Conservation (phyloP, 2,113 vertebrate species). For the Ameiurus melas region DNA sequence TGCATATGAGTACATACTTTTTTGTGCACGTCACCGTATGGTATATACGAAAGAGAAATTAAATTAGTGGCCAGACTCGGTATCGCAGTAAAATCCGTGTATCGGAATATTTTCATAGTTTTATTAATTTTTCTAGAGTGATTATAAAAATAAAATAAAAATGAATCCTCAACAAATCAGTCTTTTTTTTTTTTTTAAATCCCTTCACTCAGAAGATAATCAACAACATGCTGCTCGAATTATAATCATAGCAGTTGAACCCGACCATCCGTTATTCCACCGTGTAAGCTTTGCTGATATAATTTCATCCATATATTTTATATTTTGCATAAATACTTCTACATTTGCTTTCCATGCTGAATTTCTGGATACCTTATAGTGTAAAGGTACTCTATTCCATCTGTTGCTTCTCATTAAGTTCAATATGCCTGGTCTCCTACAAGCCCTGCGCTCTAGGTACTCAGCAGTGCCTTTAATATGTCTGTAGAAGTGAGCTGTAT, state of each 20-base stretch:
- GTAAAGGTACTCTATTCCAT: neutral
- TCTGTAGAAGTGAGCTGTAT: slow-evolving; percentile 17
- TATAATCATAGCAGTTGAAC: neutral
- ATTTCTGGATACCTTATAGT: neutral
- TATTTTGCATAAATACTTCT: neutral
- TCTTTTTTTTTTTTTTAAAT: neutral
- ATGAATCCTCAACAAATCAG: neutral
- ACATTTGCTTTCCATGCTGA: neutral
- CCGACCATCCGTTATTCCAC: neutral
- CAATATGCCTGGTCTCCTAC: slow-evolving; percentile 1
- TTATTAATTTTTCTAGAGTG: neutral
- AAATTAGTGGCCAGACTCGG: neutral
- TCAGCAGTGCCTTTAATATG: slow-evolving; percentile 35
- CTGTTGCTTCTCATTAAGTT: slow-evolving; percentile 28
- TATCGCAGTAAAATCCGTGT: neutral
- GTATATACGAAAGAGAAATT: neutral
- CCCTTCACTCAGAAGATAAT: neutral
- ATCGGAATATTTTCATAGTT: neutral
- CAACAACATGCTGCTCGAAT: neutral
- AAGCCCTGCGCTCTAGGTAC: neutral
- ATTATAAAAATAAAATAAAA: neutral
- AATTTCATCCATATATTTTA: neutral
- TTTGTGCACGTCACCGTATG: neutral
- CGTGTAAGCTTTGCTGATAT: neutral
- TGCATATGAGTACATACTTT: neutral